Conservation (phyloP, 2,888 invertebrate species). For the Pseudococcus viburni region DNA sequence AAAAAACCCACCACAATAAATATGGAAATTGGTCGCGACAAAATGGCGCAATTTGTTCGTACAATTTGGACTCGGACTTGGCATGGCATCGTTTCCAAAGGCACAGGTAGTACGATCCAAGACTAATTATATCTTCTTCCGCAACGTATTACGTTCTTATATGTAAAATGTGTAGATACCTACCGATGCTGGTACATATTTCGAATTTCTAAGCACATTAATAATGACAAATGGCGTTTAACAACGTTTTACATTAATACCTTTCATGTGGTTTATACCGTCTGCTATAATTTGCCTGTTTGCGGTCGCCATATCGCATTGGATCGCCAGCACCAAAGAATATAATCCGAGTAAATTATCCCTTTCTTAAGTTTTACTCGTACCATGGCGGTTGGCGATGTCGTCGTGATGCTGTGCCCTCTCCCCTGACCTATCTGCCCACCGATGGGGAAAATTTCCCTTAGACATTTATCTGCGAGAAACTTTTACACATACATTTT, state of each 20-base stretch:
- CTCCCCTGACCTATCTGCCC: background rate
- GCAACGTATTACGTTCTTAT: background rate
- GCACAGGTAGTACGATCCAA: background rate
- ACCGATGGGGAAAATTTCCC: background rate
- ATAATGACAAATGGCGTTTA: constrained; percentile 41
- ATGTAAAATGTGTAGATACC: background rate
- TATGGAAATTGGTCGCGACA: background rate
- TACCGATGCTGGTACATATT: background rate
- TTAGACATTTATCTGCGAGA: background rate
- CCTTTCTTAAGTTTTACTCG: constrained; percentile 18
- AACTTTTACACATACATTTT: constrained; percentile 25
- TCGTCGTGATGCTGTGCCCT: background rate
- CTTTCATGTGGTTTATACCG: constrained; percentile 22
- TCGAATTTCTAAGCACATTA: constrained; percentile 12
- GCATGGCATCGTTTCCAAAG: background rate
- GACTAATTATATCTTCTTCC: constrained; percentile 6
- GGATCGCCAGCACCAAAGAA: constrained; percentile 33
- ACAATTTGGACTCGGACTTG: background rate
- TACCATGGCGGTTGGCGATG: too few relatives aligned
- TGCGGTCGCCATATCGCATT: constrained; percentile 12
- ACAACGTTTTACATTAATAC: constrained; percentile 27
- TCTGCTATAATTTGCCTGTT: constrained; percentile 20
- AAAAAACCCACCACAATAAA: background rate
- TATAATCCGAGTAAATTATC: constrained; percentile 31
- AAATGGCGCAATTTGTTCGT: background rate